Evolutionary conservation across 2,113 vertebrate genomes (phyloP).

Genomic region (Stigmatopora nigra): DNA sequence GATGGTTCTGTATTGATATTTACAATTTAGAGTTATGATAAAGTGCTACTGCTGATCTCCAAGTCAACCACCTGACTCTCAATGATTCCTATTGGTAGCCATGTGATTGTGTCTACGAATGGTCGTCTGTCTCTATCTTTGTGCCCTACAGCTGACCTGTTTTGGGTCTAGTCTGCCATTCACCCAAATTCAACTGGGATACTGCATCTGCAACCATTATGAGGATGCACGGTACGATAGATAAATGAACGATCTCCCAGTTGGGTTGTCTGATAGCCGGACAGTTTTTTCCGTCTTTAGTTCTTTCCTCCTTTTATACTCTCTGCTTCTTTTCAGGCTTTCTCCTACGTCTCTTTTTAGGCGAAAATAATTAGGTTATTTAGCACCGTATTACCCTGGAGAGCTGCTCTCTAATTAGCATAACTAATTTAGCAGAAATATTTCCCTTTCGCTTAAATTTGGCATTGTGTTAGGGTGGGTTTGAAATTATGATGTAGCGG

Average conservation of each 20-base stretch:
- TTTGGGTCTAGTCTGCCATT: no score
- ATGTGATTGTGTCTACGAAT: no score
- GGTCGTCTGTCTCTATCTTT: no score
- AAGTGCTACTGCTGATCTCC: no score
- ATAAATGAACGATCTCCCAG: background rate
- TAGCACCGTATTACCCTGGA: slow-evolving; percentile 60
- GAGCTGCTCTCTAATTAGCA: slow-evolving; percentile 72
- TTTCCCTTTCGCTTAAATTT: slow-evolving; percentile 66
- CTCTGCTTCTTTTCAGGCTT: slow-evolving; percentile 33
- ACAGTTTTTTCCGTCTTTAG: slow-evolving; percentile 23
- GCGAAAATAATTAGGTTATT: slow-evolving; percentile 73
- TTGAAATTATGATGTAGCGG: slow-evolving; percentile 63
- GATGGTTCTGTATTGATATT: no score
- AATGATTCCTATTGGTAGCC: no score
- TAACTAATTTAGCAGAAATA: slow-evolving; percentile 77
- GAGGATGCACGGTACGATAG: no score
- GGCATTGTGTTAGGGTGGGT: slow-evolving; percentile 34
- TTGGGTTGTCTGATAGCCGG: slow-evolving; percentile 24
- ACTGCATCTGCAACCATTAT: no score
- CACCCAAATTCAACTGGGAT: no score
- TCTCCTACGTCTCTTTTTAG: slow-evolving; percentile 63
- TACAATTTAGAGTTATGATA: no score
- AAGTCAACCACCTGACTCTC: no score
- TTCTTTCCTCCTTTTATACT: slow-evolving; percentile 19
- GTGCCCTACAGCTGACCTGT: no score